Conservation (phyloP, 2,113 vertebrate species). For the Hiodon alosoides region DNA sequence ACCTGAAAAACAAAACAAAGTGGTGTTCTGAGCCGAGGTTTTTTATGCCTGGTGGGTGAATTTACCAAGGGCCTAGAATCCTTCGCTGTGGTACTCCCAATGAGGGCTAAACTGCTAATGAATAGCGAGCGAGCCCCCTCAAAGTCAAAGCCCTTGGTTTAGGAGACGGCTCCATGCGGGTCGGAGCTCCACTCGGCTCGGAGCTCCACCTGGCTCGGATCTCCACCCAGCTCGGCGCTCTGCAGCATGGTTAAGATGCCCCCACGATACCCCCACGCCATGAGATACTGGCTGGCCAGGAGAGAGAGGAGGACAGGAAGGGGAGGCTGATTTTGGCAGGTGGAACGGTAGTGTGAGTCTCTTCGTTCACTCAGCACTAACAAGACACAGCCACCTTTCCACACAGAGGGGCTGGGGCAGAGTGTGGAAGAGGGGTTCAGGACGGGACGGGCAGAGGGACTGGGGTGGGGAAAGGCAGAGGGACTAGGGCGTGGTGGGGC, state of each 20-base stretch:
- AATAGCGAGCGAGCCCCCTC: conserved; percentile 58
- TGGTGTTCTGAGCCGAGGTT: conserved; percentile 19
- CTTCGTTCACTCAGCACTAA: conserved; percentile 60
- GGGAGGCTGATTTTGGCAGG: conserved; percentile 65
- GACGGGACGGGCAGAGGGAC: not conserved
- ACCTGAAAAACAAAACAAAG: not conserved
- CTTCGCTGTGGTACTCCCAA: conserved; percentile 52
- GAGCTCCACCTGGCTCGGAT: too few species aligned
- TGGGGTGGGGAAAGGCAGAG: conserved; percentile 42
- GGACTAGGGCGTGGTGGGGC: not conserved
- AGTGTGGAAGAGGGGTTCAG: not conserved
- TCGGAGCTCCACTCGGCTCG: conserved; percentile 6
- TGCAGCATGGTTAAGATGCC: too few species aligned
- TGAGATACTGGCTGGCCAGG: conserved; percentile 15
- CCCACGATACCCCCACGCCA: too few species aligned
- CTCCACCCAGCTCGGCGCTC: too few species aligned
- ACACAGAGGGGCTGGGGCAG: conserved; percentile 41
- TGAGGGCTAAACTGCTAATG: conserved; percentile 63
- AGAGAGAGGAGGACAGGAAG: not conserved
- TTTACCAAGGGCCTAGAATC: conserved; percentile 37
- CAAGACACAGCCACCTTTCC: conserved; percentile 69
- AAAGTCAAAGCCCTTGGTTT: conserved; percentile 71
- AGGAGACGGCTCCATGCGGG: conserved; percentile 52
- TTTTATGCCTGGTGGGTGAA: conserved; percentile 11
- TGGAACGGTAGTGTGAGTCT: conserved; percentile 59